Evolutionary conservation across 2,888 invertebrate genomes (phyloP).

Genomic region (Campaea margaritaria): DNA sequence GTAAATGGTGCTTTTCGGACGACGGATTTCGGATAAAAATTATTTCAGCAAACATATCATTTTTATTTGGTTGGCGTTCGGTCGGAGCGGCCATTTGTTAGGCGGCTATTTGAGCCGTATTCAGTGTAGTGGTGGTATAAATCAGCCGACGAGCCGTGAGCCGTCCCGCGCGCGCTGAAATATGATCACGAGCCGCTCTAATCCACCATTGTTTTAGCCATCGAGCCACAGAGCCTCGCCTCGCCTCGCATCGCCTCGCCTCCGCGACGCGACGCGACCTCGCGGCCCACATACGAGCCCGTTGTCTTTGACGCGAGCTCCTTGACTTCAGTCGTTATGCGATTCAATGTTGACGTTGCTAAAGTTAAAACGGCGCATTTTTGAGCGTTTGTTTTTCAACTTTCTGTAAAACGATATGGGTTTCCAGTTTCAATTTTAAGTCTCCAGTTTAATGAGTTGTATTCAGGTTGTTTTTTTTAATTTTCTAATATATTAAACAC

Average conservation of each 20-base stretch:
- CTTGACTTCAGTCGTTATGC: conserved; percentile 12
- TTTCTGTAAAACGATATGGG: background rate
- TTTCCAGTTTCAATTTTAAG: no score
- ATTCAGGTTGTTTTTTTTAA: background rate
- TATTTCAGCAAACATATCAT: conserved; percentile 57
- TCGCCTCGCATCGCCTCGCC: background rate
- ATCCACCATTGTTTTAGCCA: conserved; percentile 50
- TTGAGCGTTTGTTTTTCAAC: background rate
- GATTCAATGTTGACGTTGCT: conserved; percentile 5
- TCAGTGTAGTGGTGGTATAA: conserved; percentile 54
- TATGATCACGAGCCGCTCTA: conserved; percentile 52
- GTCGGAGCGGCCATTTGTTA: conserved; percentile 56
- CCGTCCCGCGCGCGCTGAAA: conserved; percentile 49
- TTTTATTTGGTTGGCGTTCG: conserved; percentile 60
- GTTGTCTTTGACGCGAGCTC: conserved; percentile 9
- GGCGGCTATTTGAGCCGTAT: conserved; percentile 53
- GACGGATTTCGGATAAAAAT: conserved; percentile 52
- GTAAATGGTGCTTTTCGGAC: conserved; percentile 48
- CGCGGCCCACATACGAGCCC: background rate
- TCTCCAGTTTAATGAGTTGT: background rate
- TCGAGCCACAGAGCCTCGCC: conserved; percentile 30
- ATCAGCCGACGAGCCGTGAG: conserved; percentile 51
- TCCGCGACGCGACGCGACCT: background rate
- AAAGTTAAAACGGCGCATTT: conserved; percentile 1
- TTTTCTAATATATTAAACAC: no score